Evolutionary conservation across 2,888 invertebrate genomes (phyloP).

Genomic region (Cryptus armator): DNA sequence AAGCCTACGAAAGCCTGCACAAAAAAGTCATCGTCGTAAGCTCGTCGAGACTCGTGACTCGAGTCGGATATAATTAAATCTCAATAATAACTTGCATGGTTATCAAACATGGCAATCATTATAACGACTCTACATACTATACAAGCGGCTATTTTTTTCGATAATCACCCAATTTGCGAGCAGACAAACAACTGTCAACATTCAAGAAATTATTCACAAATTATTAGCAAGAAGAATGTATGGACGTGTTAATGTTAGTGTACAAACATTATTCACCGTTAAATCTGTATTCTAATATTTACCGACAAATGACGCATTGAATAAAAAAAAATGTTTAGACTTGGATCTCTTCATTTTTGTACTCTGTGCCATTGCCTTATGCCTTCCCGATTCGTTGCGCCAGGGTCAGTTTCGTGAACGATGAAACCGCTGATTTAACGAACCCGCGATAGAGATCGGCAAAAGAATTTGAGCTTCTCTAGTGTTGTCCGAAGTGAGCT

Average conservation of each 20-base stretch:
- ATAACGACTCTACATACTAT: not conserved
- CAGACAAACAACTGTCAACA: not conserved
- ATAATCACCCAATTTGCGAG: not conserved
- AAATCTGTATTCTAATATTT: too few relatives aligned
- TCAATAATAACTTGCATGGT: slow-evolving; percentile 10
- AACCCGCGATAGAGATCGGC: not conserved
- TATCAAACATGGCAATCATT: slow-evolving; percentile 21
- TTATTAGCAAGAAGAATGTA: too few relatives aligned
- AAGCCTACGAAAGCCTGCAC: not conserved
- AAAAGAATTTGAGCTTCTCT: slow-evolving; percentile 8
- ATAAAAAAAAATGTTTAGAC: too few relatives aligned
- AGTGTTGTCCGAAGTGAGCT: not conserved
- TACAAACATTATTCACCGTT: too few relatives aligned
- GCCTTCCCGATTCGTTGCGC: too few relatives aligned
- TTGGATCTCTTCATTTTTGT: too few relatives aligned
- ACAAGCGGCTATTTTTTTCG: not conserved
- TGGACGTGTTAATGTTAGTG: too few relatives aligned
- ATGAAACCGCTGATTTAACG: not conserved
- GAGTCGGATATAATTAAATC: slow-evolving; percentile 28
- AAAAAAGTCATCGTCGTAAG: slow-evolving; percentile 23
- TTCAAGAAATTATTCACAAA: not conserved
- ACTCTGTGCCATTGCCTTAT: too few relatives aligned
- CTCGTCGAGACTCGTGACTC: slow-evolving; percentile 2
- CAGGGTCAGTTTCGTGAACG: not conserved
- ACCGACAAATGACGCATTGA: too few relatives aligned